These are phyloP conservation scores for Heliconius eleuchia DNA, from an alignment of 1,140 invertebrate genomes.

Conservation along the genomic window DNA sequence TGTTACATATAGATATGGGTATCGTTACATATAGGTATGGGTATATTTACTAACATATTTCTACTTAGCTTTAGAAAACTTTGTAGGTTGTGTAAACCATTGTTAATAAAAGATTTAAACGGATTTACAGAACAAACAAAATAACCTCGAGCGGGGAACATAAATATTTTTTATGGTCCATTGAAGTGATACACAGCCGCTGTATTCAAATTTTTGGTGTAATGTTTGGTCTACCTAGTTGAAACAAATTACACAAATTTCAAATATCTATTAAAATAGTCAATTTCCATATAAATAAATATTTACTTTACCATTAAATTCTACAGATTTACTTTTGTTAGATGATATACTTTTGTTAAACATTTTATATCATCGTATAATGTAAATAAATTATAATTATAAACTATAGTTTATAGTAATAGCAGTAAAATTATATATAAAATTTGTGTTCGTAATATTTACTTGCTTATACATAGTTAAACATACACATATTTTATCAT, in stretches of 20 bases:
- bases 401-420: no score
- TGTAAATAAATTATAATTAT: no score
- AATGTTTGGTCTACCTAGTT: constrained; percentile 53
- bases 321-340: no score
- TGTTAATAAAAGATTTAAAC: constrained; percentile 72
- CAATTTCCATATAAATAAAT: neutral
- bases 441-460: no score
- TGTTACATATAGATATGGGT: neutral
- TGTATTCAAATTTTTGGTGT: constrained; percentile 78
- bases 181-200: constrained; percentile 76
- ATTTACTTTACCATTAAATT: neutral
- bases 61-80: constrained; percentile 53
- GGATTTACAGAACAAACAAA: constrained; percentile 62
- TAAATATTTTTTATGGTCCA: constrained; percentile 79
- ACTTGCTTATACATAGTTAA: no score
- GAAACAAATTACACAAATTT: constrained; percentile 20
- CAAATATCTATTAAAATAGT: constrained; percentile 2
- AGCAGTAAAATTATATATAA: no score
- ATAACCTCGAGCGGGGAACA: constrained; percentile 68
- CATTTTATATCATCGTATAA: no score
- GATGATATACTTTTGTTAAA: no score
- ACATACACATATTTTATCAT: no score
- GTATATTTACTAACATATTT: constrained; percentile 41
- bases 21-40: constrained; percentile 20
- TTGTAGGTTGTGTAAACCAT: constrained; percentile 55